phyloP scores from a whole-genome alignment of 2,113 vertebrate genomes.

The Malurus melanocephalus region DNA sequence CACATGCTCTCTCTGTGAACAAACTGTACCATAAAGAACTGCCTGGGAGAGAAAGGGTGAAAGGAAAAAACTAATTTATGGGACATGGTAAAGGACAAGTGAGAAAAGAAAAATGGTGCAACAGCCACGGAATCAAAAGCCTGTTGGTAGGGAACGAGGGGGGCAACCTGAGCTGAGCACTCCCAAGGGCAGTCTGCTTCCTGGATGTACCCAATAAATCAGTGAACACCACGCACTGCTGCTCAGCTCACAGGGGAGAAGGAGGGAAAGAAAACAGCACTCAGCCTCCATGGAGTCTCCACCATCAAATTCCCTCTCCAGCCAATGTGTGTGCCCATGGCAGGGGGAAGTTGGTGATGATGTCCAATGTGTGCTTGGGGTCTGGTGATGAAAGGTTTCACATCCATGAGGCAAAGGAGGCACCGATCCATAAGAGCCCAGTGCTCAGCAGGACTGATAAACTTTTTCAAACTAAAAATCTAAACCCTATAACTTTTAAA shows the following conservation, averaged over 20 bases:
- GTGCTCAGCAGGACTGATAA: neutral
- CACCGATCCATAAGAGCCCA: neutral
- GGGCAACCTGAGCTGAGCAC: neutral
- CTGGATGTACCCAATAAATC: neutral
- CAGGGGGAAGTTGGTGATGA: neutral
- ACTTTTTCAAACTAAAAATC: neutral
- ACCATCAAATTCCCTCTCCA: neutral
- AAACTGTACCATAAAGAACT: neutral
- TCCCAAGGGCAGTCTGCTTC: rapidly evolving
- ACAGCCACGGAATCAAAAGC: neutral
- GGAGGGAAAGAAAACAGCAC: neutral
- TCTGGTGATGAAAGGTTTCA: neutral
- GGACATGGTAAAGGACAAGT: neutral
- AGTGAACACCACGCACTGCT: neutral
- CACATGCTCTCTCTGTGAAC: neutral
- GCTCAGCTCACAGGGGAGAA: neutral
- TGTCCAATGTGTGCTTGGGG: rapidly evolving
- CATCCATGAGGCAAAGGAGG: neutral
- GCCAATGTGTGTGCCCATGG: neutral
- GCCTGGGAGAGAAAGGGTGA: neutral
- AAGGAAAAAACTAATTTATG: neutral
- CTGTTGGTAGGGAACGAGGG: neutral
- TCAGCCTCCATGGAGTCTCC: neutral
- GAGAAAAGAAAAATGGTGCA: neutral
- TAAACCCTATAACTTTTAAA: neutral